Conservation (phyloP, 2,888 invertebrate species). For the Pyrrhia umbra region DNA sequence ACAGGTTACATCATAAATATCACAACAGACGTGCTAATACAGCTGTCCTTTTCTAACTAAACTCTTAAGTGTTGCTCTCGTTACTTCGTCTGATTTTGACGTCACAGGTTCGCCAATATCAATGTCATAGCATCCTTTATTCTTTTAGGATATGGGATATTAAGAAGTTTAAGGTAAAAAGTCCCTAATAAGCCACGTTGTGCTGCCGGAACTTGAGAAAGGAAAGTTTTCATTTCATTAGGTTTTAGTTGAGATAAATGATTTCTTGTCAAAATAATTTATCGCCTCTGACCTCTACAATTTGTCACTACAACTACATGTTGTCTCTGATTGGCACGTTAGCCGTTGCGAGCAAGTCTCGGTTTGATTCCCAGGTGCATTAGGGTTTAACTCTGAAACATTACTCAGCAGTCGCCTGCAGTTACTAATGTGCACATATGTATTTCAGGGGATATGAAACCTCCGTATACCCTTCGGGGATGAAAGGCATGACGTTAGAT, state of each 20-base stretch:
- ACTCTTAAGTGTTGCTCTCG: neutral
- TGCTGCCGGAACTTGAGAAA: constrained; percentile 23
- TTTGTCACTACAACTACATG: no score
- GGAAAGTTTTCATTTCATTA: constrained; percentile 16
- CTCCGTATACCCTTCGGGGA: no score
- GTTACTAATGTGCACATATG: no score
- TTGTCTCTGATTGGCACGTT: no score
- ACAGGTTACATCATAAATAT: constrained; percentile 42
- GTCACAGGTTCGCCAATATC: constrained; percentile 6
- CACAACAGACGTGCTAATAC: constrained; percentile 10
- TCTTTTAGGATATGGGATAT: constrained; percentile 14
- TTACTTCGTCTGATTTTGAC: constrained; percentile 11
- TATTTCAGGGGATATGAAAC: no score
- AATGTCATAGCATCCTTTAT: constrained; percentile 23
- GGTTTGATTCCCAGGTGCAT: no score
- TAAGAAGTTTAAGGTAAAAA: constrained; percentile 18
- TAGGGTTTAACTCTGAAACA: no score
- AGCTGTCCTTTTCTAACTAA: constrained; percentile 11
- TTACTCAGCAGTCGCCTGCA: no score
- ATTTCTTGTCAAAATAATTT: constrained; percentile 8
- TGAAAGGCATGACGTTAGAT: no score
- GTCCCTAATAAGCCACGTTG: neutral
- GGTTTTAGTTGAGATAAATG: constrained; percentile 4
- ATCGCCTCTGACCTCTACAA: neutral
- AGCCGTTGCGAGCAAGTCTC: no score